Evolutionary conservation across 2,888 invertebrate genomes (phyloP).

Genomic region (Polymixis flavicincta): DNA sequence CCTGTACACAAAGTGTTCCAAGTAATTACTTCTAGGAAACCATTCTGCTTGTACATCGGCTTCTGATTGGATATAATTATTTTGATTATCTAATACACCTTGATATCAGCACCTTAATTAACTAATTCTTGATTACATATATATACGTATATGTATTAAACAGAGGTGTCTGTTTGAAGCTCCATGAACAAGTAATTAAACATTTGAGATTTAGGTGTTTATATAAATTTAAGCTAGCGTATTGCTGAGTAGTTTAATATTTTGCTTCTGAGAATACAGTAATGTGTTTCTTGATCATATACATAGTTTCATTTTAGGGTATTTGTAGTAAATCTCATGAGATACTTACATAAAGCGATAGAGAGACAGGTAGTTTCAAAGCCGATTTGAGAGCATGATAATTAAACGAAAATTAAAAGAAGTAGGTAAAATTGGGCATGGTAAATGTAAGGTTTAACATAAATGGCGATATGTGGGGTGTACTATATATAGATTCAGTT

Average conservation of each 20-base stretch:
- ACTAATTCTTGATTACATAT: slow-evolving; percentile 19
- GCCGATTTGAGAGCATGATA: background rate
- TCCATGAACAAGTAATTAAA: slow-evolving; percentile 10
- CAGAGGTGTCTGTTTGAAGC: slow-evolving; percentile 17
- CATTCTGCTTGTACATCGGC: slow-evolving; percentile 8
- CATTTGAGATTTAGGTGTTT: slow-evolving; percentile 18
- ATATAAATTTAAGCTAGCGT: background rate
- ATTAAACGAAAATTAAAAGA: background rate
- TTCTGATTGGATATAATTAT: slow-evolving; percentile 16
- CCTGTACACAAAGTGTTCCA: background rate
- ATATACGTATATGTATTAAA: background rate
- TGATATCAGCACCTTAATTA: slow-evolving; percentile 16
- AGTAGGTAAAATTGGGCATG: background rate
- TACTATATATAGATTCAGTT: too few species aligned
- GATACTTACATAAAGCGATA: background rate
- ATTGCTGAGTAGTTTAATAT: slow-evolving; percentile 5
- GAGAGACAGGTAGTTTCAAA: background rate
- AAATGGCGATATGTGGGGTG: too few species aligned
- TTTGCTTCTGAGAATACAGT: background rate
- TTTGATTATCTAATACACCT: slow-evolving; percentile 4
- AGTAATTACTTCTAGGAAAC: background rate
- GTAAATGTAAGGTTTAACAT: too few species aligned
- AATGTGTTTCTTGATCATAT: background rate
- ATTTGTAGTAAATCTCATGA: background rate
- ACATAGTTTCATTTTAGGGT: background rate